phyloP scores from a whole-genome alignment of 2,888 invertebrate species.

The Latrodectus hesperus region DNA sequence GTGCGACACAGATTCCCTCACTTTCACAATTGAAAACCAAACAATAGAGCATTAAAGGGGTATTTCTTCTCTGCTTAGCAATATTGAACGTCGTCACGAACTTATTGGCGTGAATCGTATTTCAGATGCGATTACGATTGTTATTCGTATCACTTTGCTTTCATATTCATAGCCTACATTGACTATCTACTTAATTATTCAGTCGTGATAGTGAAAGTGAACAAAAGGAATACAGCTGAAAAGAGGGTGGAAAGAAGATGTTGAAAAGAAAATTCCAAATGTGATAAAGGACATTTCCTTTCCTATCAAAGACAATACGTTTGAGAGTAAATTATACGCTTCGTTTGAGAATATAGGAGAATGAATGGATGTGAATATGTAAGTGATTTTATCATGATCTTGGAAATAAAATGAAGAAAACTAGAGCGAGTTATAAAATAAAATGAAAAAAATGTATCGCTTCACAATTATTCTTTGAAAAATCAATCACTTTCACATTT shows the following conservation, averaged over 20 bases:
- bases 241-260: background rate
- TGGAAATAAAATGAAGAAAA: too few relatives aligned
- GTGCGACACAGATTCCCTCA: slow-evolving; percentile 24
- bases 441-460: too few relatives aligned
- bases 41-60: slow-evolving; percentile 33
- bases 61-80: slow-evolving; percentile 5
- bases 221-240: slow-evolving; percentile 16
- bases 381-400: too few relatives aligned
- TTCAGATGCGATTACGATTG: slow-evolving; percentile 29
- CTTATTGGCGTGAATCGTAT: slow-evolving; percentile 17
- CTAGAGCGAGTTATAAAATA: too few relatives aligned
- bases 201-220: slow-evolving; percentile 40
- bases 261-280: too few relatives aligned
- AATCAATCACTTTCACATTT: too few relatives aligned
- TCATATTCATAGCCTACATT: background rate
- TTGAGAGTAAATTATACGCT: too few relatives aligned
- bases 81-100: slow-evolving; percentile 29
- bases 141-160: background rate
- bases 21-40: slow-evolving; percentile 21
- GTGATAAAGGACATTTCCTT: too few relatives aligned
- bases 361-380: too few relatives aligned
- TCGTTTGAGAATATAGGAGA: too few relatives aligned
- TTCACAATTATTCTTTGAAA: too few relatives aligned
- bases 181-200: slow-evolving; percentile 18
- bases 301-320: too few relatives aligned